Evolutionary conservation across 1,140 invertebrate genomes (phyloP).

Genomic region (Trichomalopsis sarcophagae): DNA sequence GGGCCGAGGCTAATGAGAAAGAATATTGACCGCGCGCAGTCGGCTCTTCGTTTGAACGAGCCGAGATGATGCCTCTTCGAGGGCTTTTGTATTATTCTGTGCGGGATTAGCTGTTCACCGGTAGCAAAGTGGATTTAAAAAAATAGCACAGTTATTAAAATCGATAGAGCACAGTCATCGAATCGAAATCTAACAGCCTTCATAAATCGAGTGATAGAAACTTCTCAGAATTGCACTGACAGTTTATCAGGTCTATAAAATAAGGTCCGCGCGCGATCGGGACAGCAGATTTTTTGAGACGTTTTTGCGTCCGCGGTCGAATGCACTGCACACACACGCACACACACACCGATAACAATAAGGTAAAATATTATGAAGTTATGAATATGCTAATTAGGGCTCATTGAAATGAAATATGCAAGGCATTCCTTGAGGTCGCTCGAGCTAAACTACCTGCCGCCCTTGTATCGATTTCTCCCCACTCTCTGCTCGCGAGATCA

Average conservation of each 20-base stretch:
- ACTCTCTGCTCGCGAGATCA: neutral
- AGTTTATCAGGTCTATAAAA: neutral
- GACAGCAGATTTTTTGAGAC: neutral
- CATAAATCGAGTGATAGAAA: neutral
- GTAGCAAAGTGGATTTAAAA: neutral
- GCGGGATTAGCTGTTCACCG: neutral
- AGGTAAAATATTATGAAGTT: constrained; percentile 21
- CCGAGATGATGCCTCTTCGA: constrained; percentile 17
- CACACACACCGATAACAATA: neutral
- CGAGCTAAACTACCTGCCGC: constrained; percentile 24
- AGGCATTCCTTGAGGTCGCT: constrained; percentile 30
- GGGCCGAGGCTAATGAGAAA: constrained; percentile 58
- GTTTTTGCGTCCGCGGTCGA: neutral
- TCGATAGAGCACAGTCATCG: neutral
- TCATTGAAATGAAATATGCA: constrained; percentile 5
- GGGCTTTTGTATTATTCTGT: neutral
- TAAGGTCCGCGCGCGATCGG: neutral
- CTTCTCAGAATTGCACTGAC: neutral
- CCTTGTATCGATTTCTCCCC: constrained; percentile 23
- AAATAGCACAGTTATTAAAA: neutral
- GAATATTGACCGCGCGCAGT: constrained; percentile 49
- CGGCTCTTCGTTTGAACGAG: constrained; percentile 34
- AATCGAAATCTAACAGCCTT: neutral
- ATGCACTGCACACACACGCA: neutral
- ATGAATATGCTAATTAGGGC: constrained; percentile 36